These are phyloP conservation scores for Oostethus manadensis DNA, from an alignment of 2,113 vertebrate genomes.

Conservation along the genomic window DNA sequence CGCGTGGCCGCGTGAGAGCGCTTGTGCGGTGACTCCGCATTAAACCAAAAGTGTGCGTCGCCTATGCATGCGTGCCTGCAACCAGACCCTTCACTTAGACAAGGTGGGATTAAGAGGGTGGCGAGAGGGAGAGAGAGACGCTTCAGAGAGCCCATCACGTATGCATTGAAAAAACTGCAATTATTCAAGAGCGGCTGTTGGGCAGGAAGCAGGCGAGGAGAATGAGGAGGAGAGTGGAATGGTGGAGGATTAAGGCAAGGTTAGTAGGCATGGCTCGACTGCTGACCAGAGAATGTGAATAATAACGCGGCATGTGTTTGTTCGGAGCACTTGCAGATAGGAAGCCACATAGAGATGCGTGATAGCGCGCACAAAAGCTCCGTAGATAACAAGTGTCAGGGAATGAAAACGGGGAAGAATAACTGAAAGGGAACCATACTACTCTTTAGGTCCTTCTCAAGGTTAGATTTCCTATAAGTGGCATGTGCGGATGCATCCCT, in stretches of 20 bases:
- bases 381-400: background rate
- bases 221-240: slow-evolving; percentile 43
- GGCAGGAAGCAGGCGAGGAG: slow-evolving; percentile 34
- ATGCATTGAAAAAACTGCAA: slow-evolving; percentile 79
- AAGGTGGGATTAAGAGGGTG: slow-evolving; percentile 59
- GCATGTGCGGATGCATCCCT: too few relatives aligned
- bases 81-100: slow-evolving; percentile 54
- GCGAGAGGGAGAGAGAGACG: slow-evolving; percentile 40
- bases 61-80: slow-evolving; percentile 30
- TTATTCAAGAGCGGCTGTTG: slow-evolving; percentile 72
- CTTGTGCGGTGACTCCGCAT: slow-evolving; percentile 15
- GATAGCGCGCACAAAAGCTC: background rate
- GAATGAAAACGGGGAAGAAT: background rate
- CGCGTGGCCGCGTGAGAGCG: slow-evolving; percentile 5
- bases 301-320: background rate
- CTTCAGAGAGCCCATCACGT: slow-evolving; percentile 69
- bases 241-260: slow-evolving; percentile 56
- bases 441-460: background rate
- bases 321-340: background rate
- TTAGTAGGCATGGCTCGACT: slow-evolving; percentile 32
- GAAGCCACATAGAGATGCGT: background rate
- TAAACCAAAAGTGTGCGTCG: slow-evolving; percentile 34
- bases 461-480: too few relatives aligned
- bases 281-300: slow-evolving; percentile 28
- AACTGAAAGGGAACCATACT: background rate